Evolutionary conservation across 2,113 vertebrate genomes (phyloP), one percentile per base, ranked within the genome.

Genomic region (Amazona vittata): DNA sequence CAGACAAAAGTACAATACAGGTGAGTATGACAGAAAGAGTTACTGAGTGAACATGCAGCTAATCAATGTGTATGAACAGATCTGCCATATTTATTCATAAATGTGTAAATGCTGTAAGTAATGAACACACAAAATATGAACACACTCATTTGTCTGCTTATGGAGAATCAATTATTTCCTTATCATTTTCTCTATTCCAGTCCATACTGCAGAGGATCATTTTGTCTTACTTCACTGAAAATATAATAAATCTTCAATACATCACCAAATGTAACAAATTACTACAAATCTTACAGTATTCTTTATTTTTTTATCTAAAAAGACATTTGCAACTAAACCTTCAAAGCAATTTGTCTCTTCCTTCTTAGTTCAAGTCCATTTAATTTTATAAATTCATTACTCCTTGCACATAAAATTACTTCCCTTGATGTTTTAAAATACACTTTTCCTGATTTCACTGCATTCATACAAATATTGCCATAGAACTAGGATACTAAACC

Each of bases 121-220:
- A 97, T 97, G 96, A 97, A 97, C 96, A 97, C 77, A 97, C 96
- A 95, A 97, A 96, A 94, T 94, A 87, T 79, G 94, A 97, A 93
- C 94, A 94, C 89, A 74, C 92, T 96, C 96, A 97, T 97, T 97
- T 94, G 79, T 97, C 96, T 96, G 87, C 89, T 95, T 93, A 95
- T 46, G 74, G 94, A 94, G 96, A 96, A 97, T 97, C 96, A 96
- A 97, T 97, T 96, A 96, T 94, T 96, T 91, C 91, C 74, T 94
- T 95, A 96, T 87, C 50, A 92, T 96, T 96, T 94, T 96, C 77
- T 85, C 92, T 94, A 92, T 89, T 93, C 83, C 41, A 94, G 53
- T 46, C 78, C 65, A 87, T 85, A 83, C 41, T 73, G 52, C 39
- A 96, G 52, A 90, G 52, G 76, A 92, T 95, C 95, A 86, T 97